Conservation (phyloP, 2,797 vertebrate genomes). For the Falco peregrinus region DNA sequence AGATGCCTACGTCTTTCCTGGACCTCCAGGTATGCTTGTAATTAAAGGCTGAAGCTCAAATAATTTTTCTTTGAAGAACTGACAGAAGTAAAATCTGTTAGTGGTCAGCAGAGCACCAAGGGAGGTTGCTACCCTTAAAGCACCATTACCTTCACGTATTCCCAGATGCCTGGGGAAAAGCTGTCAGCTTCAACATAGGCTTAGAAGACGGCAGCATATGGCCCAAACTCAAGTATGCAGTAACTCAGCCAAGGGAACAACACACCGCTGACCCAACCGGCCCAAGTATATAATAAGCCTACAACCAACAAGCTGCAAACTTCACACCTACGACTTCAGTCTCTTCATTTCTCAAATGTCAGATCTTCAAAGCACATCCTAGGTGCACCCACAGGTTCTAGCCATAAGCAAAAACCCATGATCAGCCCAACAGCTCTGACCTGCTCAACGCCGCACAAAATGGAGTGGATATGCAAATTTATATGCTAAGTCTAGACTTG, state of each 20-base stretch:
- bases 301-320: neutral
- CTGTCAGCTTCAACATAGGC: rapidly evolving
- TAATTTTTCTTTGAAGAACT: neutral
- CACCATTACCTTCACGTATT: neutral
- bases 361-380: neutral
- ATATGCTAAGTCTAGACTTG: neutral
- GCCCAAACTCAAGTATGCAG: neutral
- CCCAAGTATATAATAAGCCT: rapidly evolving
- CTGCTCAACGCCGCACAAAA: rapidly evolving
- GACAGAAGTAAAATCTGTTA: neutral
- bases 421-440: neutral
- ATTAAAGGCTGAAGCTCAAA: neutral
- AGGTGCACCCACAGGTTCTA: neutral
- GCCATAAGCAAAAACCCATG: neutral
- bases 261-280: neutral
- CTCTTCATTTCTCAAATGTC: neutral
- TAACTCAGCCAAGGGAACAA: neutral
- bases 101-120: neutral
- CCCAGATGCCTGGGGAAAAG: neutral
- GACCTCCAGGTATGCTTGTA: neutral
- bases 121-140: neutral
- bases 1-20: neutral
- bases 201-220: rapidly evolving
- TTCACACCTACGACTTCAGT: too few species aligned
- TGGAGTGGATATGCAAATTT: neutral